Evolutionary conservation across 2,797 vertebrate species (phyloP).

Genomic region (Gadopsis marmoratus): DNA sequence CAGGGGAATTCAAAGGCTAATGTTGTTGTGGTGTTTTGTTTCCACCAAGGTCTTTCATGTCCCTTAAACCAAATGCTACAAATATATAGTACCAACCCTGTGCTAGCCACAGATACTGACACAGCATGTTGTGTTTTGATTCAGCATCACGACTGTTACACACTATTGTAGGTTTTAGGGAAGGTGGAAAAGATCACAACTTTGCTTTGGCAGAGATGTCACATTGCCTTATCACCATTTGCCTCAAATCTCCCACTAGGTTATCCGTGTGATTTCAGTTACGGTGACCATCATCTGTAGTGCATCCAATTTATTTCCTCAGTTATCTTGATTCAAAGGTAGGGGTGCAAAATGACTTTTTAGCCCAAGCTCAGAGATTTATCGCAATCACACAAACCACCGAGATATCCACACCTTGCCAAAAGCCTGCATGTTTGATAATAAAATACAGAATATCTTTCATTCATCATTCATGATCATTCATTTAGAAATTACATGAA

Average conservation of each 20-base stretch:
- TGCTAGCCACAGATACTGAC: not conserved
- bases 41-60: not conserved
- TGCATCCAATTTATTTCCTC: not conserved
- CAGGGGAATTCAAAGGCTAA: not conserved
- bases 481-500: not conserved
- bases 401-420: not conserved
- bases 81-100: not conserved
- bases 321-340: not conserved
- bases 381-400: not conserved
- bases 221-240: not conserved
- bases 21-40: not conserved
- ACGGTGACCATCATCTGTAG: not conserved
- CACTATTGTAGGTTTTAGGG: not conserved
- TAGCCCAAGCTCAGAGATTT: not conserved
- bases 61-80: not conserved
- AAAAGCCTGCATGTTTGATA: not conserved
- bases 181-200: not conserved
- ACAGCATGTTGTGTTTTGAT: conserved; percentile 8
- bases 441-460: not conserved
- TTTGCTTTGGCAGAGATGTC: not conserved
- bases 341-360: not conserved
- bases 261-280: not conserved
- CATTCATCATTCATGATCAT: conserved; percentile 1
- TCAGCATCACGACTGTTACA: not conserved
- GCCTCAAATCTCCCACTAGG: not conserved